These are phyloP conservation scores for Syrphus vitripennis DNA, from an alignment of 2,888 invertebrate genomes.

Conservation along the genomic window DNA sequence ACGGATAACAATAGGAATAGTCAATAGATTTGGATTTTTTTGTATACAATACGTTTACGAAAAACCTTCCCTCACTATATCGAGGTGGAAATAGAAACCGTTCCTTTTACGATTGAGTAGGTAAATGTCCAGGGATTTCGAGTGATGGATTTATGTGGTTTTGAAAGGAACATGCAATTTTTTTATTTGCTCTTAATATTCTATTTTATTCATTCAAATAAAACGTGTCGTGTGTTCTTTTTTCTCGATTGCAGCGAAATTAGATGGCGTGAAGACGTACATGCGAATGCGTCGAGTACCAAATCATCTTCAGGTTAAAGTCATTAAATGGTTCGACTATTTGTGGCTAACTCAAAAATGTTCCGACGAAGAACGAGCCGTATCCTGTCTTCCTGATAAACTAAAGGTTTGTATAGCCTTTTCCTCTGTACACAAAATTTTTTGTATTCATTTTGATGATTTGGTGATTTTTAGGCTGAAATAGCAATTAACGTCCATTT, in stretches of 20 bases:
- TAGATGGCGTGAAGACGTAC: slow-evolving; percentile 99
- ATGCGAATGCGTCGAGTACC: slow-evolving; percentile 98
- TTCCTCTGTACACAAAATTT: background rate
- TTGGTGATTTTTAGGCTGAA: slow-evolving; percentile 86
- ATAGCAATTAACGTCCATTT: slow-evolving; percentile 99
- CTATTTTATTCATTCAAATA: background rate
- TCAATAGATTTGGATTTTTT: slow-evolving; percentile 6
- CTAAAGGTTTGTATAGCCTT: slow-evolving; percentile 84
- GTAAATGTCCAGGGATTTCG: slow-evolving; percentile 42
- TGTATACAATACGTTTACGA: background rate
- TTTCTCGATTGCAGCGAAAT: slow-evolving; percentile 90
- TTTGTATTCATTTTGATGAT: background rate
- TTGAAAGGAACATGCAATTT: slow-evolving; percentile 38
- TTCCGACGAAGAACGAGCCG: slow-evolving; percentile 97
- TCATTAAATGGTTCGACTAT: slow-evolving; percentile 99
- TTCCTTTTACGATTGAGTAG: background rate
- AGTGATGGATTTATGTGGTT: slow-evolving; percentile 55
- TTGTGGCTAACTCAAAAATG: slow-evolving; percentile 99
- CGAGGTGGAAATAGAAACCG: slow-evolving; percentile 23
- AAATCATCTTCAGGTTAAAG: slow-evolving; percentile 96
- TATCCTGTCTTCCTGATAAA: slow-evolving; percentile 97
- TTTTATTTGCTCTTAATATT: slow-evolving; percentile 62
- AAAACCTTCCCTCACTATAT: background rate
- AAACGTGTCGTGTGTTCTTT: slow-evolving; percentile 27
- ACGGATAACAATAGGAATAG: slow-evolving; percentile 18